A percentile compares a stretch with the other conserved stretches of the same genome.
These are phyloP conservation scores for Bettongia penicillata DNA, from an alignment of 2,113 vertebrate species.

Conservation along the genomic window DNA sequence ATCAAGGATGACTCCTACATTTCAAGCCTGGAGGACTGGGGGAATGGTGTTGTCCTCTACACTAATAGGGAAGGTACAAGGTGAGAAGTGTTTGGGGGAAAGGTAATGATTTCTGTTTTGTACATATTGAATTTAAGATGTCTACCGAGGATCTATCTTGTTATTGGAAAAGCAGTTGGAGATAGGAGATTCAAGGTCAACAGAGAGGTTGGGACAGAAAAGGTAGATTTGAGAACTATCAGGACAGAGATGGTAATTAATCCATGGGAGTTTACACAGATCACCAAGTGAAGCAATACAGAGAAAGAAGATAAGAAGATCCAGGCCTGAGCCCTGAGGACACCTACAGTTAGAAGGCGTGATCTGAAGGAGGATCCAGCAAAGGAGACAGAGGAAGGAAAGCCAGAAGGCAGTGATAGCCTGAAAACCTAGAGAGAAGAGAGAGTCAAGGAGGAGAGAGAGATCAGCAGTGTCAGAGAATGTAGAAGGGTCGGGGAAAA, in stretches of 20 bases:
- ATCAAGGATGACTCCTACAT: too few species aligned
- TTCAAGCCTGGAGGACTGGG: too few species aligned
- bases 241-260: not conserved
- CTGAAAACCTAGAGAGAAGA: not conserved
- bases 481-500: not conserved
- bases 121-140: not conserved
- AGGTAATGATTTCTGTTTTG: not conserved
- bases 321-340: not conserved
- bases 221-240: not conserved
- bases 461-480: not conserved
- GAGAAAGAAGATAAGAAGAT: not conserved
- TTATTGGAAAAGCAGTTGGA: not conserved
- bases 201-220: not conserved
- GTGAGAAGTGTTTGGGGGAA: not conserved
- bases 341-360: not conserved
- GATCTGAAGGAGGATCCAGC: not conserved
- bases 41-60: too few species aligned
- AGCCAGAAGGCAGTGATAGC: not conserved
- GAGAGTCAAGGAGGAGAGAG: not conserved
- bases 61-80: too few species aligned
- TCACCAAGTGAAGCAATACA: not conserved
- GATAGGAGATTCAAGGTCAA: not conserved
- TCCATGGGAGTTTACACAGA: not conserved
- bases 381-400: not conserved
- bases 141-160: fast-evolving